These are phyloP conservation scores for Grantiella picta DNA, from an alignment of 2,113 vertebrate species.

Conservation along the genomic window DNA sequence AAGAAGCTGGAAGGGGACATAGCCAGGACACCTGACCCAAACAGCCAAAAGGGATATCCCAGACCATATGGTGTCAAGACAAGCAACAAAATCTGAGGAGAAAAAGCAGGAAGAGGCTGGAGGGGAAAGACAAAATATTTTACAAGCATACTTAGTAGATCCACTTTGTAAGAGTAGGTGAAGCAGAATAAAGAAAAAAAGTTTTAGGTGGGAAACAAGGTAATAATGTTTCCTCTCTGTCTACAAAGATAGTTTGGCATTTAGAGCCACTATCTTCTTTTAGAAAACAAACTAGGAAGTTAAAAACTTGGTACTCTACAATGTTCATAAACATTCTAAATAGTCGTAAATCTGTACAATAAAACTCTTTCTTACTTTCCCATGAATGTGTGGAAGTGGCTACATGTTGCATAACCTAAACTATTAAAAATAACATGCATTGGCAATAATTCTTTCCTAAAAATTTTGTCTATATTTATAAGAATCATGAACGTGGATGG, in stretches of 20 bases:
- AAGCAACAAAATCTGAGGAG: neutral
- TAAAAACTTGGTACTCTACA: neutral
- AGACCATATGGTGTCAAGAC: rapidly evolving
- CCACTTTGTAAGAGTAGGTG: neutral
- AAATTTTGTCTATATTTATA: neutral
- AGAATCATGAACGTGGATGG: neutral
- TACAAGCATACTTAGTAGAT: rapidly evolving
- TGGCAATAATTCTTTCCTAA: neutral
- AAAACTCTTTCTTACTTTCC: neutral
- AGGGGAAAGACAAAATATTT: neutral
- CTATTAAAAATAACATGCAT: neutral
- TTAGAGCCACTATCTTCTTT: neutral
- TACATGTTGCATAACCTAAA: neutral
- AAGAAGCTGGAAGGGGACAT: rapidly evolving
- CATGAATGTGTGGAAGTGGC: neutral
- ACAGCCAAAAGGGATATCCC: neutral
- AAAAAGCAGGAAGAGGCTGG: neutral
- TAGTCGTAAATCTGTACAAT: neutral
- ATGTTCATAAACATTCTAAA: neutral
- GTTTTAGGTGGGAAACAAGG: neutral
- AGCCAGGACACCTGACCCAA: neutral
- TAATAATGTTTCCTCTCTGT: neutral
- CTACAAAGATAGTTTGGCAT: neutral
- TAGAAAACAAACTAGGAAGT: neutral
- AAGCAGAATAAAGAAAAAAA: neutral